These are phyloP conservation scores for Hypomecis atomaria DNA, from an alignment of 2,888 invertebrate genomes.

Conservation along the genomic window DNA sequence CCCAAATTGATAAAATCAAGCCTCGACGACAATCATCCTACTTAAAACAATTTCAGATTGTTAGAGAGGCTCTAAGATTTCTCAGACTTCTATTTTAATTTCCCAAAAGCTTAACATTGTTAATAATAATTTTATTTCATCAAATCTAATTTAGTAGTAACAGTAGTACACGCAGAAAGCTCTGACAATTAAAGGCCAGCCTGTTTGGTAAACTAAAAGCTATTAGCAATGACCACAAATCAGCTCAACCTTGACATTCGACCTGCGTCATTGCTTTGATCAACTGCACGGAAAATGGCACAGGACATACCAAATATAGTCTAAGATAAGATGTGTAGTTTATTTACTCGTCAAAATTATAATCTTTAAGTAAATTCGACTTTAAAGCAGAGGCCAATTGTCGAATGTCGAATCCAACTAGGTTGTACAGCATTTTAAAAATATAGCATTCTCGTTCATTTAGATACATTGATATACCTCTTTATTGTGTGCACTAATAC, in stretches of 20 bases:
- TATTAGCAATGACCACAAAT: conserved; percentile 47
- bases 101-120: background rate
- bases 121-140: background rate
- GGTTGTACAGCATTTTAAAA: background rate
- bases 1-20: too few relatives aligned
- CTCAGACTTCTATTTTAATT: too few relatives aligned
- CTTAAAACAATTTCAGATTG: too few relatives aligned
- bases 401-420: background rate
- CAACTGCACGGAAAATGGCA: conserved; percentile 50
- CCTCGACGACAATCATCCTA: too few relatives aligned
- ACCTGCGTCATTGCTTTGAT: conserved; percentile 43
- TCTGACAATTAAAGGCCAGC: background rate
- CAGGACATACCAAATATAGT: conserved; percentile 49
- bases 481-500: too few relatives aligned
- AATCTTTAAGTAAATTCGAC: too few relatives aligned
- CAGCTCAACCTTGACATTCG: conserved; percentile 40
- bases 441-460: too few relatives aligned
- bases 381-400: too few relatives aligned
- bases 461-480: too few relatives aligned
- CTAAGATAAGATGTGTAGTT: background rate
- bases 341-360: conserved; percentile 26
- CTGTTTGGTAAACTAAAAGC: conserved; percentile 17
- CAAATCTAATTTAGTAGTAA: too few relatives aligned
- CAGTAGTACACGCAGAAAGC: background rate
- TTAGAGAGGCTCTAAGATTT: too few relatives aligned